A percentile compares a stretch with the other conserved stretches of the same genome.
phyloP scores from a whole-genome alignment of 2,797 vertebrate species.

The Sandelia bainsii region DNA sequence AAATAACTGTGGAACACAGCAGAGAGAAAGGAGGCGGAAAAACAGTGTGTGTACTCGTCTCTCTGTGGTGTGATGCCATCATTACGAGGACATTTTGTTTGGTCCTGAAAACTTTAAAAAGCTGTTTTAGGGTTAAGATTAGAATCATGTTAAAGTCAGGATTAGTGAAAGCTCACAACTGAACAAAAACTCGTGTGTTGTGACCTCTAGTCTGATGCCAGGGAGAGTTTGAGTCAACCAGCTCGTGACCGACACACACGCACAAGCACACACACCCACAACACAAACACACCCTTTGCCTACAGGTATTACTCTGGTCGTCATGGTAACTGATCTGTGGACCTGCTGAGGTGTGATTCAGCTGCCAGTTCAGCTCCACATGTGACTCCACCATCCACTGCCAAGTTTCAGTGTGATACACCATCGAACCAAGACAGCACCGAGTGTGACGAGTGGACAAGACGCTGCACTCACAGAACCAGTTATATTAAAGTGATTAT shows the following conservation, averaged over 20 bases:
- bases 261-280: neutral
- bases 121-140: neutral
- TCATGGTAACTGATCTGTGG: constrained; percentile 40
- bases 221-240: constrained; percentile 47
- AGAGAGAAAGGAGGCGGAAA: neutral
- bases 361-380: constrained; percentile 2
- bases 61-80: neutral
- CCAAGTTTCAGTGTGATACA: neutral
- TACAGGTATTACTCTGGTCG: constrained; percentile 51
- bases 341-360: constrained; percentile 39
- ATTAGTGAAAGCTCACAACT: neutral
- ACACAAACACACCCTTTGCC: constrained; percentile 24
- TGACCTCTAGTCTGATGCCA: constrained; percentile 58
- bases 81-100: too few relatives aligned
- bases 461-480: neutral
- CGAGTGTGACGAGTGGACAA: neutral
- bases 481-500: neutral
- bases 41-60: constrained; percentile 7
- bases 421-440: neutral
- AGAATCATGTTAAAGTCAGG: too few relatives aligned
- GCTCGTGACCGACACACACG: constrained; percentile 45
- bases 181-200: too few relatives aligned
- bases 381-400: neutral
- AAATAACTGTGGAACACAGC: constrained; percentile 21
- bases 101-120: too few relatives aligned